phyloP scores from a whole-genome alignment of 2,797 vertebrate genomes.

The Taeniopygia guttata region DNA sequence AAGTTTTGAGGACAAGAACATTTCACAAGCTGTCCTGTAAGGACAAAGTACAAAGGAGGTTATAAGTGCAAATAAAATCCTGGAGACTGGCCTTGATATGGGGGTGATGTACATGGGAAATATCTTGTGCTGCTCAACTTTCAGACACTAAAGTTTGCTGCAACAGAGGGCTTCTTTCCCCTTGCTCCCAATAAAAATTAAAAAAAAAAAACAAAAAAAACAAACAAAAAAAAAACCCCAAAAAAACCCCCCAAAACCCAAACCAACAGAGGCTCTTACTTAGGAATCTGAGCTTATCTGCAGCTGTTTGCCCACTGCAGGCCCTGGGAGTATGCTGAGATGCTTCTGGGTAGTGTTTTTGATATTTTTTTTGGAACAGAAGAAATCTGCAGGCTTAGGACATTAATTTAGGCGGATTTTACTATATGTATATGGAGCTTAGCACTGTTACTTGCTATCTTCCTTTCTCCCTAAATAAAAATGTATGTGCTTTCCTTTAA shows the following conservation, averaged over 20 bases:
- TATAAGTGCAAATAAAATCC: neutral
- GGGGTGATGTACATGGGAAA: neutral
- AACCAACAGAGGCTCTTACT: neutral
- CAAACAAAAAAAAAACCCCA: too few species aligned
- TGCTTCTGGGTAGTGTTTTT: neutral
- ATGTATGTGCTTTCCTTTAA: constrained; percentile 7
- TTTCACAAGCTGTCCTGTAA: neutral
- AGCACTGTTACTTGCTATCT: neutral
- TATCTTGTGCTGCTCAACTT: neutral
- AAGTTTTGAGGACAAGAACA: neutral
- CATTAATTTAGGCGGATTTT: neutral
- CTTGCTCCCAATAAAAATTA: neutral
- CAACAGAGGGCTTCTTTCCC: neutral
- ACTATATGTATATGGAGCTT: neutral
- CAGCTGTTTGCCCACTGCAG: neutral
- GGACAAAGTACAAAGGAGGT: neutral
- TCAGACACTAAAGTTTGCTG: neutral
- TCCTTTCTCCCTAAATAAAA: constrained; percentile 9
- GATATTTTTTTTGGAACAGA: neutral
- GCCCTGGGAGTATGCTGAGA: neutral
- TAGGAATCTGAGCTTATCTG: neutral
- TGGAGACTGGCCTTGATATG: rapidly evolving
- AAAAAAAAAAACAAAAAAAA: neutral
- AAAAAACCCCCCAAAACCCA: neutral
- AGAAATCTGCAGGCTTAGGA: neutral